phyloP scores from a whole-genome alignment of 2,113 vertebrate species.

The human region DNA sequence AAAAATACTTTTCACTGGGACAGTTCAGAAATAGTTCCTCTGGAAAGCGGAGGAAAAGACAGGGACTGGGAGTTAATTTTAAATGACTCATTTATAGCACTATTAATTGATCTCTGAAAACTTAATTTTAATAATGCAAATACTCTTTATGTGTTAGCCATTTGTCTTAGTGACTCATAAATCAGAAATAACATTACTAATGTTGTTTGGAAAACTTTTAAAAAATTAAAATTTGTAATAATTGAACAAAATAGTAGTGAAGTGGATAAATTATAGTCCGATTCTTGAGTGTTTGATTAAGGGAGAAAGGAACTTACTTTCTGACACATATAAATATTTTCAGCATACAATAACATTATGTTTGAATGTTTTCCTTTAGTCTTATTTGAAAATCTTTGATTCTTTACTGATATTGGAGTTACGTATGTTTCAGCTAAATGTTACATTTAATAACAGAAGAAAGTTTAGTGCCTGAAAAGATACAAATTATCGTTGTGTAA shows the following conservation, averaged over 20 bases:
- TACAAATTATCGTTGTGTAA: not conserved
- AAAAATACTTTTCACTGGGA: conserved; percentile 22
- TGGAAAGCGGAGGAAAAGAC: not conserved
- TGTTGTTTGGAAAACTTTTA: not conserved
- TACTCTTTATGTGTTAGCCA: not conserved
- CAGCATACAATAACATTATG: not conserved
- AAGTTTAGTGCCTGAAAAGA: not conserved
- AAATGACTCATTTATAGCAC: not conserved
- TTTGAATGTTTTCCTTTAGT: conserved; percentile 27
- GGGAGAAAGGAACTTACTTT: not conserved
- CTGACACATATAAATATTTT: conserved; percentile 2
- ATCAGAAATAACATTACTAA: not conserved
- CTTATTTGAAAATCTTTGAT: conserved; percentile 11
- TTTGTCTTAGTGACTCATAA: conserved; percentile 10
- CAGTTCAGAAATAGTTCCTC: conserved; percentile 45
- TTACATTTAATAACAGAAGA: conserved; percentile 27
- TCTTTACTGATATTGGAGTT: not conserved
- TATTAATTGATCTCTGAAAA: not conserved
- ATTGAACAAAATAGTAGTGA: not conserved
- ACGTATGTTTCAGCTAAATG: not conserved
- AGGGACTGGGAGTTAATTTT: conserved; percentile 19
- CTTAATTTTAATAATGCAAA: conserved; percentile 3
- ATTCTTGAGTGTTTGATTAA: conserved; percentile 20
- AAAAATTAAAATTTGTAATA: not conserved
- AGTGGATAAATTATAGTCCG: not conserved